These are phyloP conservation scores for Pseudorectes ferrugineus DNA, from an alignment of 2,113 vertebrate species.

Conservation along the genomic window DNA sequence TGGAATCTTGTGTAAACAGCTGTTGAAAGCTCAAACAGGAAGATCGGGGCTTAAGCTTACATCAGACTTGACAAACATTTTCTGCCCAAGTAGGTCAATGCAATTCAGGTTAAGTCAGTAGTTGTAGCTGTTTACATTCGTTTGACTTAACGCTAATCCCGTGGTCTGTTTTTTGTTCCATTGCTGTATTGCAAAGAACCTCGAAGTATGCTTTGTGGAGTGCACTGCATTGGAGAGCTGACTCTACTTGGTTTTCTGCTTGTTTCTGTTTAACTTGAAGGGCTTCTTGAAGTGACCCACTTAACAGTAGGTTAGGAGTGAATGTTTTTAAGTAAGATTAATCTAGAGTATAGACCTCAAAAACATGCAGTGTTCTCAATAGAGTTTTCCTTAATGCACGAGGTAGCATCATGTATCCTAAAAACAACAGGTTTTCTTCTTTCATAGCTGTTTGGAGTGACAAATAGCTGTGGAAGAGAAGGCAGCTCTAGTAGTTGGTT, in stretches of 20 bases:
- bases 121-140: slow-evolving; percentile 35
- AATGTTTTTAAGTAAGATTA: background rate
- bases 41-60: background rate
- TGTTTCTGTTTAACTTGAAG: background rate
- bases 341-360: background rate
- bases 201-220: background rate
- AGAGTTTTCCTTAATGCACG: background rate
- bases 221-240: background rate
- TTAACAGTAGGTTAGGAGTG: background rate
- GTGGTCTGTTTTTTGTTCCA: slow-evolving; percentile 19
- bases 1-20: background rate
- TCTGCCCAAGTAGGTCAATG: slow-evolving; percentile 57
- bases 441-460: background rate
- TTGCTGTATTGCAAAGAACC: background rate
- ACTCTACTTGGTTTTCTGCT: background rate
- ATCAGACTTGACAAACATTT: slow-evolving; percentile 43
- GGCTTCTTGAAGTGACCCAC: background rate
- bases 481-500: background rate
- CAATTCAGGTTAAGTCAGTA: slow-evolving; percentile 52
- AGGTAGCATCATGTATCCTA: background rate
- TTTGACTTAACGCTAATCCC: slow-evolving; percentile 12
- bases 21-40: background rate
- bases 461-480: background rate
- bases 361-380: background rate
- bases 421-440: background rate